These are phyloP conservation scores for Conops quadrifasciatus DNA, from an alignment of 2,888 invertebrate species.

Conservation along the genomic window DNA sequence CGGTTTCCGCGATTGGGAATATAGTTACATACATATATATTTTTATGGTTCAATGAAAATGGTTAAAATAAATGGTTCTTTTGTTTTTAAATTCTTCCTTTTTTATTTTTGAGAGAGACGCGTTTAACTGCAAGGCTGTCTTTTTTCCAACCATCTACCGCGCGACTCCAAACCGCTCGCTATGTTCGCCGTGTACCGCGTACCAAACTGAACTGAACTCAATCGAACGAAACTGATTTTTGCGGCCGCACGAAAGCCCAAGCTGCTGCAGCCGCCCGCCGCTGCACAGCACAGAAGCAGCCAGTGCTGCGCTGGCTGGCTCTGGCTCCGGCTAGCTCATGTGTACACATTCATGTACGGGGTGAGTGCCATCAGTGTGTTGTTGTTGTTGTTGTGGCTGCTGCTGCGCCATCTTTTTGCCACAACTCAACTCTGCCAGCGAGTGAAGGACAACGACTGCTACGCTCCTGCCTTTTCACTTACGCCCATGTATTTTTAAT, in stretches of 20 bases:
- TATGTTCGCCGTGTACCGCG: conserved; percentile 55
- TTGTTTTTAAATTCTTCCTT: no score
- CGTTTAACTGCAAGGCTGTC: no score
- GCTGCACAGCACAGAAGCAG: conserved; percentile 19
- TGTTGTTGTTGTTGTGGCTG: no score
- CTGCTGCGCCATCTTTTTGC: conserved; percentile 41
- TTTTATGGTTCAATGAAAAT: no score
- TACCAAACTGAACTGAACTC: conserved; percentile 59
- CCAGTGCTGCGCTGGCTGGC: conserved; percentile 37
- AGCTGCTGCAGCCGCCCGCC: conserved; percentile 31
- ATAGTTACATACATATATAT: no score
- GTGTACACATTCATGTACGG: no score
- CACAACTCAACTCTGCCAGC: conserved; percentile 33
- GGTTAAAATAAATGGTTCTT: no score
- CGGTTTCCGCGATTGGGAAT: no score
- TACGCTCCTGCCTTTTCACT: conserved; percentile 8
- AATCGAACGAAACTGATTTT: neutral
- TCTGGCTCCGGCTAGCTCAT: conserved; percentile 16
- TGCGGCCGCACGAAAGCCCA: conserved; percentile 43
- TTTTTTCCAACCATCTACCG: conserved; percentile 28
- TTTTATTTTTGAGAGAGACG: no score
- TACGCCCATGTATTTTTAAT: neutral
- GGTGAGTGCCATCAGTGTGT: no score
- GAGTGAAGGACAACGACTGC: conserved; percentile 37
- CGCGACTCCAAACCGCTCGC: conserved; percentile 35